Evolutionary conservation across 2,113 vertebrate species (phyloP), one percentile per base, ranked within the genome.

Genomic region (Dipodomys ordii): DNA sequence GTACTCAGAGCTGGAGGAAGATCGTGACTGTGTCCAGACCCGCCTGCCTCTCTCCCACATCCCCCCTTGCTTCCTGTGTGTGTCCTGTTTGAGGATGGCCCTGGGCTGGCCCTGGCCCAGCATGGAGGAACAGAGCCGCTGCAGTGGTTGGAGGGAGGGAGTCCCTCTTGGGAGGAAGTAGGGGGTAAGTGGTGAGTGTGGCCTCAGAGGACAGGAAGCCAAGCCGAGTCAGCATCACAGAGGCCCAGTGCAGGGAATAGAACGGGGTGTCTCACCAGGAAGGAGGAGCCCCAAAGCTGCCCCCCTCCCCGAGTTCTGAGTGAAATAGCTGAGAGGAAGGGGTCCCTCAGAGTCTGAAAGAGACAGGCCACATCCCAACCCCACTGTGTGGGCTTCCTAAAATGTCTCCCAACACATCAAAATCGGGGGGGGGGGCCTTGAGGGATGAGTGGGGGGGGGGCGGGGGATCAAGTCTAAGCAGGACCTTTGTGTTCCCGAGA

Each of bases 401-500:
- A 82, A 32, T 5, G 13, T 23, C 27, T 28, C 67, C 35, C 82
- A 13, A n/a, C 22, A 22, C 11, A n/a, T 32, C 71, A 72, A 62
- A 25, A 6, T 57, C 15, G 53, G 8, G 64, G 44, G 4, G 68
- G 16, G 53, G 9, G 64, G 68, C 83, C 46, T 39, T 73, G 25
- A 44, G 65, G 35, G 39, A 46, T 60, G 72, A 71, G 18, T 46
- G n/a, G 32, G 60, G 73, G 73, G 39, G 60, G 53, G 79, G 25
- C n/a, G 2, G 39, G 46, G 16, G 23, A 10, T 25, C 82, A 82
- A 60, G 30, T 49, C 35, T 68, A 82, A 57, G 32, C 39, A 67
- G 79, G 76, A 93, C 19, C 7, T 49, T 88, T 83, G 71, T 28
- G 80, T 91, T 83, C 74, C 83, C 62, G 62, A 83, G 67, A 83